Conservation (phyloP, 2,888 invertebrate species). For the Thumatha senex region DNA sequence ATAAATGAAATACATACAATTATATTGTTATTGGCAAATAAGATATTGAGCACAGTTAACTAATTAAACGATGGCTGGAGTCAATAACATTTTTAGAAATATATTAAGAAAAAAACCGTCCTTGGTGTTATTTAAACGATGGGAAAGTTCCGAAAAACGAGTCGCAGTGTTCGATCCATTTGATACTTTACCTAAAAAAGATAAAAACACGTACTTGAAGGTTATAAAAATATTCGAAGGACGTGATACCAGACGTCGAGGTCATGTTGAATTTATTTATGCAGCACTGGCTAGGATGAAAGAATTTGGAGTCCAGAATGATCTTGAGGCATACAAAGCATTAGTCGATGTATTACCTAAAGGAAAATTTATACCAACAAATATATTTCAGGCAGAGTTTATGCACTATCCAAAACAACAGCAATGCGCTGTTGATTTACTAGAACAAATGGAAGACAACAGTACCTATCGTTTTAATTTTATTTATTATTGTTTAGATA, state of each 20-base stretch:
- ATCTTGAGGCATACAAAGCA: conserved; percentile 93
- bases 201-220: conserved; percentile 87
- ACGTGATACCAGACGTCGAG: conserved; percentile 87
- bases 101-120: conserved; percentile 52
- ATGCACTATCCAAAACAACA: conserved; percentile 98
- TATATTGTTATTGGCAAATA: neutral
- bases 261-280: conserved; percentile 97
- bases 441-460: conserved; percentile 97
- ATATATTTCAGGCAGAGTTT: conserved; percentile 93
- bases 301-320: conserved; percentile 94
- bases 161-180: conserved; percentile 75
- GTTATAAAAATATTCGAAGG: conserved; percentile 89
- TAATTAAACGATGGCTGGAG: conserved; percentile 64
- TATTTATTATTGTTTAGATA: neutral
- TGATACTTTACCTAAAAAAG: conserved; percentile 78
- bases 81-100: conserved; percentile 59
- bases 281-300: conserved; percentile 94
- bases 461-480: conserved; percentile 75
- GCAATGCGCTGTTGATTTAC: conserved; percentile 93
- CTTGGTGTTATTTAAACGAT: conserved; percentile 55
- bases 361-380: conserved; percentile 92
- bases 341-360: conserved; percentile 94
- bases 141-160: conserved; percentile 65
- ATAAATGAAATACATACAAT: conserved; percentile 5
- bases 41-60: conserved; percentile 34